Base-by-base conservation (phyloP, 2,797 vertebrate genomes). In the Xenentodon cancila region DNA sequence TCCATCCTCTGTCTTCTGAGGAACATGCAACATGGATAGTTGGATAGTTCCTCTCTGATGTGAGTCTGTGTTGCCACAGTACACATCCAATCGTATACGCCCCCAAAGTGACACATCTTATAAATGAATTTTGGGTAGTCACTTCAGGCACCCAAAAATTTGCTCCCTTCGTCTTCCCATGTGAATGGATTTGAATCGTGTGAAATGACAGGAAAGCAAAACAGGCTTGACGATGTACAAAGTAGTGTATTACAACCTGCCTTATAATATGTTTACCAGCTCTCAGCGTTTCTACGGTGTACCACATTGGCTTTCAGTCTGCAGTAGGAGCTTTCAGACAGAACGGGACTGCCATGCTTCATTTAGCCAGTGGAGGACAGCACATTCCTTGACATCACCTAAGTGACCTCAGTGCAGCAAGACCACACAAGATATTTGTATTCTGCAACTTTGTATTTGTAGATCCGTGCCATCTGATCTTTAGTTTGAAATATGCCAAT, bases 301-400 rank as follows among this genome's bases (percentile, higher is more conserved):
- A 9, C 47, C 0, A 1, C 42, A 20, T 30, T 43, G 13, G 25
- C 58, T 19, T 62, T 30, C 25, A 57, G 56, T 71, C 37, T 58
- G 64, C 57, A 51, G 64, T 63, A 44, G 65, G 64, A 78, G 79
- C 40, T 80, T 64, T 82, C 74, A 74, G 65, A 58, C 56, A 45
- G 45, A 59, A 1, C 47, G 15, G 27, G 37, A 45, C 7, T 58
- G 68, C 52, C 34, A 13, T 85, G 77, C 64, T 20, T 63, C 49
- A 22, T 57, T 66, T 68, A 25, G 21, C 73, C 74, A 61, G 0
- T 34, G 51, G 81, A 63, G 67, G 84, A 37, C 77, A 70, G 75
- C 64, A 70, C 53, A 79, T 54, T 81, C 70, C 53, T 73, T 18
- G 6, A 49, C 59, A 63, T 75, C 44, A 53, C 76, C 72, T 82